These are phyloP conservation scores for Streptopelia turtur DNA, from an alignment of 2,797 vertebrate species.

Conservation along the genomic window DNA sequence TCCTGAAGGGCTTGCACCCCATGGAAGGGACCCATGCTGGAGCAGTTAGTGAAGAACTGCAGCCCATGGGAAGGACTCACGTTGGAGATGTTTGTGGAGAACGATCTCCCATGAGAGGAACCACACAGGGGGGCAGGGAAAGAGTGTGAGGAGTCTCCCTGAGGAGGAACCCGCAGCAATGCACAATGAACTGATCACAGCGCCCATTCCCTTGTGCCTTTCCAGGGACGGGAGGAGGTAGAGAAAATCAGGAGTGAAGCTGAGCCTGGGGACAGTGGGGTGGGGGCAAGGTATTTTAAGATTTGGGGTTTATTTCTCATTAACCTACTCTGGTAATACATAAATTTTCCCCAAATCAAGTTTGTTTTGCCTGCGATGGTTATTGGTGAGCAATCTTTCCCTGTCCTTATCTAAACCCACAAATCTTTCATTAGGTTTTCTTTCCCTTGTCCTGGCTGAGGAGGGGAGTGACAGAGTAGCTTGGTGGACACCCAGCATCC, in stretches of 20 bases:
- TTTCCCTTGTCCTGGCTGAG: neutral
- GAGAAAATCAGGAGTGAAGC: neutral
- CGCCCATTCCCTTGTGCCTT: neutral
- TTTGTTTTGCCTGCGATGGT: neutral
- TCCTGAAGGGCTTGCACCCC: neutral
- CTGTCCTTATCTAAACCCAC: fast-evolving
- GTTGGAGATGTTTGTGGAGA: too few relatives aligned
- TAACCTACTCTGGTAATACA: neutral
- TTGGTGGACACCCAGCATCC: neutral
- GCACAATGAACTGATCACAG: neutral
- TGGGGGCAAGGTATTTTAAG: neutral
- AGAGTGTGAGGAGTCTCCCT: neutral
- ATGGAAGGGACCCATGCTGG: too few relatives aligned
- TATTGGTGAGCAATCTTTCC: neutral
- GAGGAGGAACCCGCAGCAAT: too few relatives aligned
- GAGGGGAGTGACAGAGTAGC: neutral
- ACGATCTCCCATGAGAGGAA: neutral
- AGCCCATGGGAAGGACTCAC: neutral
- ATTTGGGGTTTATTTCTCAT: neutral
- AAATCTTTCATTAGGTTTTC: neutral
- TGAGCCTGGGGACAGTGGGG: neutral
- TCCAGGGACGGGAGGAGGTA: too few relatives aligned
- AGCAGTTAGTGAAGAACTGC: neutral
- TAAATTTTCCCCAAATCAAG: neutral
- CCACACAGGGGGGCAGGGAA: neutral